Evolutionary conservation across 2,797 vertebrate genomes (phyloP).

Genomic region (Siniperca scherzeri): DNA sequence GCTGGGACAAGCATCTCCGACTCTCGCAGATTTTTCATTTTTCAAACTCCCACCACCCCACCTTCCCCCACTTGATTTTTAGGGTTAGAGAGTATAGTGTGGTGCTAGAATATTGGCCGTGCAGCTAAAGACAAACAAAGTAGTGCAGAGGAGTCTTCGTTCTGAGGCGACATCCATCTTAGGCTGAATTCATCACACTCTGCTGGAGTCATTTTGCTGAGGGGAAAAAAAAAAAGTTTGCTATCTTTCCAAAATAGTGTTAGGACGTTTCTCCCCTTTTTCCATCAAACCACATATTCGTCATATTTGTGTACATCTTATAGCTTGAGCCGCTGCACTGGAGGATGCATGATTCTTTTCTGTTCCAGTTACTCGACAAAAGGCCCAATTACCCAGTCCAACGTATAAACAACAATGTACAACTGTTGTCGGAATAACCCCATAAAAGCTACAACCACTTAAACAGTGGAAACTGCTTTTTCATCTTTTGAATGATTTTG

Average conservation of each 20-base stretch:
- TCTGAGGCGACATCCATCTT: conserved; percentile 55
- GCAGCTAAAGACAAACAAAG: conserved; percentile 57
- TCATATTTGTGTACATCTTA: conserved; percentile 16
- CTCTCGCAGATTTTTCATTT: conserved; percentile 63
- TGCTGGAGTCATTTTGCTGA: conserved; percentile 45
- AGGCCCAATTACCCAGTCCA: conserved; percentile 28
- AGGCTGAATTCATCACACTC: conserved; percentile 58
- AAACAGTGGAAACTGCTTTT: conserved; percentile 5
- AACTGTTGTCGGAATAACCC: conserved; percentile 25
- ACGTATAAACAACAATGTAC: conserved; percentile 10
- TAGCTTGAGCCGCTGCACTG: conserved; percentile 8
- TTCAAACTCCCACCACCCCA: conserved; percentile 5
- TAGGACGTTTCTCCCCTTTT: background rate
- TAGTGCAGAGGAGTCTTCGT: conserved; percentile 28
- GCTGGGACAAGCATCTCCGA: conserved; percentile 67
- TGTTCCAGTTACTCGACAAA: conserved; percentile 14
- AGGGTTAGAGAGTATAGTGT: conserved; percentile 40
- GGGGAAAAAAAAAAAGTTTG: conserved; percentile 39
- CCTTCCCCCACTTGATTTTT: conserved; percentile 35
- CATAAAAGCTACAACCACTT: conserved; percentile 16
- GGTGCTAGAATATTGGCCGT: conserved; percentile 60
- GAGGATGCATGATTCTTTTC: conserved; percentile 28
- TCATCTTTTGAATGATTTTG: conserved; percentile 27
- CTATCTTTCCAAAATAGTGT: conserved; percentile 33
- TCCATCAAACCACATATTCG: conserved; percentile 33